A percentile compares a stretch with the other conserved stretches of the same genome.
These are phyloP conservation scores for Enteromius paludinosus DNA, from an alignment of 2,797 vertebrate species.

Conservation along the genomic window DNA sequence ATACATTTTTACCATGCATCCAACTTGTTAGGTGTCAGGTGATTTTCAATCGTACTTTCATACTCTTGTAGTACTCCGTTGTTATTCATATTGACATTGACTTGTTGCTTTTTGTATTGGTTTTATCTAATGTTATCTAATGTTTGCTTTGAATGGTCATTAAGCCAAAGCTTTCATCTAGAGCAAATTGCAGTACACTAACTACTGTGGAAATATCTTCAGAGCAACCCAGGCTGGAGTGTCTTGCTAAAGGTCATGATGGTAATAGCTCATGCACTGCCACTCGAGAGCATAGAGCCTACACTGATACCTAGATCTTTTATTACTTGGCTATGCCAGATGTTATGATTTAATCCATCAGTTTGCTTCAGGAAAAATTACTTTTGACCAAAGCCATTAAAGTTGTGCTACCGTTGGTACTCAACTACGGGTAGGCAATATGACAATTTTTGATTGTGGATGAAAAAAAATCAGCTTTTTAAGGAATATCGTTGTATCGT, in stretches of 20 bases:
- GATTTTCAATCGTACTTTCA: background rate
- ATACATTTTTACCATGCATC: background rate
- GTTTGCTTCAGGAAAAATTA: background rate
- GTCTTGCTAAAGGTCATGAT: constrained; percentile 15
- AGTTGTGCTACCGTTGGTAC: background rate
- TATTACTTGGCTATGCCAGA: background rate
- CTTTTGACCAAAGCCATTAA: background rate
- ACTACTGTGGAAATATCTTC: background rate
- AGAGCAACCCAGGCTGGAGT: background rate
- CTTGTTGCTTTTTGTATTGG: background rate
- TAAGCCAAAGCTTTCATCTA: background rate
- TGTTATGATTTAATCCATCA: background rate
- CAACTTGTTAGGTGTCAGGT: background rate
- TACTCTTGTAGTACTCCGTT: background rate
- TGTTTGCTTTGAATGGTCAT: constrained; percentile 22
- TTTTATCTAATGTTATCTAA: constrained; percentile 9
- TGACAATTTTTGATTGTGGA: too few relatives aligned
- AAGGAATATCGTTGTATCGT: too few relatives aligned
- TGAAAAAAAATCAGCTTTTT: too few relatives aligned
- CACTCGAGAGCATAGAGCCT: background rate
- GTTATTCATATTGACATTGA: constrained; percentile 2
- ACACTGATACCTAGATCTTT: background rate
- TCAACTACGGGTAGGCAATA: background rate
- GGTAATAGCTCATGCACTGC: background rate
- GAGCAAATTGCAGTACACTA: background rate